Base-by-base conservation (phyloP, 2,113 vertebrate species). In the Nyctereutes procyonoides region DNA sequence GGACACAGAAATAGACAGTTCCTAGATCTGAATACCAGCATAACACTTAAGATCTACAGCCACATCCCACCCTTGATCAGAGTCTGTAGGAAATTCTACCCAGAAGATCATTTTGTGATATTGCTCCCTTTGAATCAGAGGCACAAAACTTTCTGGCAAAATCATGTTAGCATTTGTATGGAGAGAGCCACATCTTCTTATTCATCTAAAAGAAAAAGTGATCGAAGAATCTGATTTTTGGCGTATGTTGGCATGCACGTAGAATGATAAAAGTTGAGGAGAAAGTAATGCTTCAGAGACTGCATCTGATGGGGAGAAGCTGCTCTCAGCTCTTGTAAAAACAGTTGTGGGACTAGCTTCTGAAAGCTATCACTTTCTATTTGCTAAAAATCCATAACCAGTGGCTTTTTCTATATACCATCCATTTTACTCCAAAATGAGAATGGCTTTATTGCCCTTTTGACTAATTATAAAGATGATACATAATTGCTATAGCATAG, bases 391-490 rank as follows among this genome's bases (percentile, higher is more conserved):
- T 83, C 35, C 60, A 11, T 67, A 51, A 69, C 1, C 24, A 38
- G 10, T 38, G 53, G 43, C 15, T 1, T 77, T 88, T 83, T 76
- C 53, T 56, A 0, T 69, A 53, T 88, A 53, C 9, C 35, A 88
- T 30, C 14, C 58, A 32, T 58, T 93, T 83, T 89, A 30, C 77
- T 83, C 53, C 35, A 82, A 82, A 93, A 88, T 74, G 43, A 95
- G 60, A 82, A 38, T 30, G 19, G 56, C 56, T 83, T 83, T 89
- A 55, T 83, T 83, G 60, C 35, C n/a, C 67, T 90, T 77, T 58
- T 8, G 32, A 43, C 77, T 58, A 11, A 58, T 77, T 58, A 48
- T 48, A 77, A 67, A 65, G 84, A 77, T 90, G 69, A 84, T 67
- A 65, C 48, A 20, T 67, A 63, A 28, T 83, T 76, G 20, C 43